Conservation (phyloP, 2,797 vertebrate species). For the Acanthurus leucopareius region DNA sequence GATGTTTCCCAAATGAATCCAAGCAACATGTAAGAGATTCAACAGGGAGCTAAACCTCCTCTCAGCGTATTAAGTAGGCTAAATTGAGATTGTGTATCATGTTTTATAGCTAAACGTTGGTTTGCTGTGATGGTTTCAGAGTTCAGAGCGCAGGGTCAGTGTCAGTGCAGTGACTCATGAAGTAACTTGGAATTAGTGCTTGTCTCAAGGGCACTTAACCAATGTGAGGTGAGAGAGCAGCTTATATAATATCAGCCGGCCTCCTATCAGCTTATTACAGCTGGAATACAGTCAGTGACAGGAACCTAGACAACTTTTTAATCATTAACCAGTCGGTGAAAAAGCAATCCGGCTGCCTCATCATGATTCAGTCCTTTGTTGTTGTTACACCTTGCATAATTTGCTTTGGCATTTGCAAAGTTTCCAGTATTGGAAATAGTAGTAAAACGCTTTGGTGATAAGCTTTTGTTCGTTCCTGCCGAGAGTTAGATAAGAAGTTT, state of each 20-base stretch:
- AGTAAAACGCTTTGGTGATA: neutral
- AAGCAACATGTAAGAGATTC: slow-evolving; percentile 32
- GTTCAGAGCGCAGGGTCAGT: slow-evolving; percentile 26
- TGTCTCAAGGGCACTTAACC: slow-evolving; percentile 8
- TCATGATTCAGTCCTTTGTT: neutral
- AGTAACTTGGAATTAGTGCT: slow-evolving; percentile 1
- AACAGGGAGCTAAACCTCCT: neutral
- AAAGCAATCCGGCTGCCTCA: neutral
- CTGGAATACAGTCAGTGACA: slow-evolving; percentile 7
- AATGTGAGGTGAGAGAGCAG: slow-evolving; percentile 5
- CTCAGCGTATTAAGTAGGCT: neutral
- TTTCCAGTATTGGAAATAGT: neutral
- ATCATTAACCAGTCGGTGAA: slow-evolving; percentile 50
- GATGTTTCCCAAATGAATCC: slow-evolving; percentile 21
- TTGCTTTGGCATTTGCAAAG: neutral
- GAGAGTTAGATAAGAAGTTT: neutral
- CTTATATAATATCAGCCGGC: slow-evolving; percentile 28
- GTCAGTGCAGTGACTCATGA: neutral
- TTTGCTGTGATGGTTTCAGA: neutral
- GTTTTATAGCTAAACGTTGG: slow-evolving; percentile 10
- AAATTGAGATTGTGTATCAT: neutral
- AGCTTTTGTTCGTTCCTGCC: neutral
- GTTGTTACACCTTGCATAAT: neutral
- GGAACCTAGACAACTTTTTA: slow-evolving; percentile 13
- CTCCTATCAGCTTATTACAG: slow-evolving; percentile 41